Evolutionary conservation across 1,140 invertebrate genomes (phyloP), one percentile per base, ranked within the genome.

Genomic region (Spodoptera litura): DNA sequence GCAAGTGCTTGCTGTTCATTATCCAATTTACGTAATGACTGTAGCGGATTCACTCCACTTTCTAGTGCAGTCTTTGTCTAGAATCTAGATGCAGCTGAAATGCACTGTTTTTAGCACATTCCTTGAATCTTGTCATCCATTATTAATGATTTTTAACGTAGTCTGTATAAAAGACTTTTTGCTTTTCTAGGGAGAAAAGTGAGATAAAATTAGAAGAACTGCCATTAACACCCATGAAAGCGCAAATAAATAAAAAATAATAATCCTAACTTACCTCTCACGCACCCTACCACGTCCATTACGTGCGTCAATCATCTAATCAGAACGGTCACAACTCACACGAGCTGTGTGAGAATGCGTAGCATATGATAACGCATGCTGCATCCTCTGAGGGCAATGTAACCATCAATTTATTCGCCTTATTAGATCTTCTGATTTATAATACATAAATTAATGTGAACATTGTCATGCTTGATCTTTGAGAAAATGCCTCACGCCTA

Each of bases 221-320:
- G 9, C n/a, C 10, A 27, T 55, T n/a, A 27, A 53, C 10, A 59
- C 6, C 31, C 12, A 73, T 25, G 31, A 51, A 68, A 52, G 3
- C 9, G 2, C 8, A 44, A 25, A 4, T 61, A 27, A n/a, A 13
- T 53, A 4, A 3, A 27, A 53, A 38, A 56, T 20, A 13, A 56
- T 6, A 56, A 72, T 56, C 12, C 27, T 1, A 11, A 35, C 3
- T 59, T 73, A 73, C 71, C 71, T 52, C 72, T 13, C 66, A 31
- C 78, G 51, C 78, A 80, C 38, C 38, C 38, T 44, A 44, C 83
- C 80, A 84, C 83, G 78, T 79, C 84, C 59, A 79, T 84, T 76
- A 81, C 78, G 84, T 83, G 84, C 88, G 83, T 89, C 90, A 91
- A 92, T 92, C 89, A 92, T 92, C 82, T 87, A 91, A 92, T 91